Evolutionary conservation across 2,797 vertebrate genomes (phyloP).

Genomic region (Enteromius fasciolatus): DNA sequence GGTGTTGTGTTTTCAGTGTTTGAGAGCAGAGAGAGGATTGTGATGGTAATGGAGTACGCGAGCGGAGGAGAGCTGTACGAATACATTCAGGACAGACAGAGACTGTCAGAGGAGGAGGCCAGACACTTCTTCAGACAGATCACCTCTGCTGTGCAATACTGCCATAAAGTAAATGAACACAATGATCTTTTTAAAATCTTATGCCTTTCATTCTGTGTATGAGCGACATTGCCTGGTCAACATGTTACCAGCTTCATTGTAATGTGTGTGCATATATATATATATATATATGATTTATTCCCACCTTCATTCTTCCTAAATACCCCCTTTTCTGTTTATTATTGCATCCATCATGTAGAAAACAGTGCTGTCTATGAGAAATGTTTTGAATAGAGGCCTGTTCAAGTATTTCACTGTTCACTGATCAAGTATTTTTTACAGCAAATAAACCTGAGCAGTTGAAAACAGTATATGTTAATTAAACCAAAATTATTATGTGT

Average conservation of each 20-base stretch:
- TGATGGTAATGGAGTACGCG: constrained; percentile 86
- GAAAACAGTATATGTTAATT: no score
- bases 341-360: neutral
- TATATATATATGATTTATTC: neutral
- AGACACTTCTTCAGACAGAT: constrained; percentile 82
- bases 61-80: constrained; percentile 84
- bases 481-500: no score
- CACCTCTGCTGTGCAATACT: constrained; percentile 82
- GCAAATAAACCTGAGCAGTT: neutral
- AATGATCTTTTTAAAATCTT: neutral
- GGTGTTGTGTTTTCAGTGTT: constrained; percentile 73
- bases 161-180: constrained; percentile 76
- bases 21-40: constrained; percentile 83
- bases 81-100: constrained; percentile 78
- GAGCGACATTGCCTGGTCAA: neutral
- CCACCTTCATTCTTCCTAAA: neutral
- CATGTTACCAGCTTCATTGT: no score
- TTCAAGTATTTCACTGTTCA: no score
- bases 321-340: neutral
- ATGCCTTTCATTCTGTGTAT: neutral
- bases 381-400: neutral
- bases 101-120: constrained; percentile 78
- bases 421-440: no score
- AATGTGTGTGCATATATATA: no score
- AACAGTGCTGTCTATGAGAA: neutral